These are phyloP conservation scores for Drosophila fulvimacula DNA, from an alignment of 2,888 invertebrate species.

Conservation along the genomic window DNA sequence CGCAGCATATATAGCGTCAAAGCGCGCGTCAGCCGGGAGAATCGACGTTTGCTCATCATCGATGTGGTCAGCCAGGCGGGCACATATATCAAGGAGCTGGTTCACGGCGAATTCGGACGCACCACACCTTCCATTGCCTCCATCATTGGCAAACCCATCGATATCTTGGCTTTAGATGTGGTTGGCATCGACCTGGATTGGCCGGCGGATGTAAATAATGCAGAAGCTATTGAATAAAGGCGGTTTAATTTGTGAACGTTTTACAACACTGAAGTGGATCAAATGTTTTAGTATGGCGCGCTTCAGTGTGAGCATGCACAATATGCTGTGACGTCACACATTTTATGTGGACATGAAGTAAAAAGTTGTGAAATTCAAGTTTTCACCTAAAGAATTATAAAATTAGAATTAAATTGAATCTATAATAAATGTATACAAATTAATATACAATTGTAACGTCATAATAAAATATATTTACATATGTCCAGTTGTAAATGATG, in stretches of 20 bases:
- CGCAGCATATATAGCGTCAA: slow-evolving; percentile 88
- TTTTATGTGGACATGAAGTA: background rate
- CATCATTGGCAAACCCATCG: slow-evolving; percentile 89
- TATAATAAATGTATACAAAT: background rate
- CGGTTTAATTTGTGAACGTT: background rate
- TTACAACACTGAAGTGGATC: slow-evolving; percentile 15
- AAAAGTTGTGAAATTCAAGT: background rate
- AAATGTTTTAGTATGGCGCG: background rate
- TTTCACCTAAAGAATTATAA: background rate
- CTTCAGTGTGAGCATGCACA: no score
- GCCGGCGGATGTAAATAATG: slow-evolving; percentile 86
- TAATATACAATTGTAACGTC: background rate
- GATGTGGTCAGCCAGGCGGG: slow-evolving; percentile 94
- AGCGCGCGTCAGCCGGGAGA: slow-evolving; percentile 86
- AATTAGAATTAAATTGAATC: background rate
- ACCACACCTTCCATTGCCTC: slow-evolving; percentile 91
- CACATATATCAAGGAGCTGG: slow-evolving; percentile 98
- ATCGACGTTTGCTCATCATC: slow-evolving; percentile 86
- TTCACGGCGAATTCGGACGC: slow-evolving; percentile 97
- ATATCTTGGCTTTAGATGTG: slow-evolving; percentile 97
- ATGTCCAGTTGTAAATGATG: no score
- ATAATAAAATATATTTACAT: no score
- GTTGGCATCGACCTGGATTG: slow-evolving; percentile 90
- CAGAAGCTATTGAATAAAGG: slow-evolving; percentile 27
- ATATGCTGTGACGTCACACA: background rate